Evolutionary conservation across 2,797 vertebrate genomes (phyloP), one percentile per base, ranked within the genome.

Genomic region (Smutsia temminckii): DNA sequence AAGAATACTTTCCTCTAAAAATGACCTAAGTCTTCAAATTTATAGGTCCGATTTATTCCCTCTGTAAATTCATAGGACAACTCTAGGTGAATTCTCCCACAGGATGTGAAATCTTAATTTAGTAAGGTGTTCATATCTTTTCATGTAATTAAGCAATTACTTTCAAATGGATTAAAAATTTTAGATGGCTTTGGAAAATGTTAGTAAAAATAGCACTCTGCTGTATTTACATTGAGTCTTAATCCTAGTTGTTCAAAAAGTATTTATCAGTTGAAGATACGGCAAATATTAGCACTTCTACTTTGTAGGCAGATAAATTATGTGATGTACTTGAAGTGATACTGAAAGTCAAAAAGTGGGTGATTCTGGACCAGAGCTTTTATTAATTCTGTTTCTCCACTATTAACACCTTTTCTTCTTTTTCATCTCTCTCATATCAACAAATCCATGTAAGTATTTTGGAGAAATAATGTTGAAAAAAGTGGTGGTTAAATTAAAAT

Each of bases 111-210:
- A 91, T 94, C 90, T 93, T 92, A 94, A 71, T 95, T 95, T 90
- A 78, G 40, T 90, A 87, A 97, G 92, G 63, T 88, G 87, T 80
- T 95, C 80, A 53, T 57, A n/a, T 57, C 81, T 96, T 96, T 95
- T 97, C 89, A 88, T 92, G 90, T 96, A 96, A 97, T 97, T 95
- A 96, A 96, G 88, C 85, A 94, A 93, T 97, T 96, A 95, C 94
- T 96, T 97, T 97, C 78, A 88, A 94, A 92, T 90, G 92, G 57
- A 96, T 96, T 92, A 96, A 90, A 93, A 42, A 32, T 89, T 96
- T 95, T 94, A 78, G 95, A 89, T 87, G 81, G 78, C 69, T 95
- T 96, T 96, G 96, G 93, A 93, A 87, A 84, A 91, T 16, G 42
- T 71, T 77, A 75, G 91, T 77, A 85, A 95, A 96, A 94, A 92